Base-by-base conservation (phyloP, 2,113 vertebrate genomes). In the Carlito syrichta region DNA sequence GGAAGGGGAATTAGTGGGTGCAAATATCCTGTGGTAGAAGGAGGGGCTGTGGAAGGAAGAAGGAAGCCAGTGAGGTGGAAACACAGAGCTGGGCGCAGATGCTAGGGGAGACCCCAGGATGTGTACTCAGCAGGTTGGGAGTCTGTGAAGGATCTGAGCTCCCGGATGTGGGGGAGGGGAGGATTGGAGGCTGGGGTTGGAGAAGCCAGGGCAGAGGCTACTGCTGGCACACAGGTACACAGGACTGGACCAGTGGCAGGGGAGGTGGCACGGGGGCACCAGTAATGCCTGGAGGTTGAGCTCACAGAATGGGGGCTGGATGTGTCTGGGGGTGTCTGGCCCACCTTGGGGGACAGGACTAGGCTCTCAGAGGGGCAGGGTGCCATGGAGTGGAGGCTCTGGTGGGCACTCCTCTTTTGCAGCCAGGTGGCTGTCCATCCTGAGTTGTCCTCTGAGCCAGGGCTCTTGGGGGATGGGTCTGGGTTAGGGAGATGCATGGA, bases 211-310 rank as follows among this genome's bases (percentile, higher is more conserved):
- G 30, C 0, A 8, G 48, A 16, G 30, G 20, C 20, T 30, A 22
- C 0, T 0, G 76, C 76, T 20, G 3, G 12, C 0, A 0, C 32
- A 52, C 23, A 20, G 56, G 79, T 0, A 8, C 74, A 8, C 2
- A 27, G 6, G 30, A 45, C 50, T 5, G n/a, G 63, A 16, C 52
- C 11, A 11, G 19, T 8, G 22, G 58, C 58, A 8, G 0, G 48
- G 8, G 10, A 2, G 52, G 25, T 17, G 11, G 50, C 32, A 27
- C 0, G 3, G 0, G 1, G 32, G 19, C 7, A 5, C n/a, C n/a
- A n/a, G n/a, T n/a, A n/a, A n/a, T n/a, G 40, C 23, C 8, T 6
- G 73, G 50, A 40, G 52, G 63, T 52, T 20, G 40, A 79, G 32
- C 35, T 40, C 62, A 32, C 2, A 40, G 48, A 17, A 17, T 25